These are phyloP conservation scores for Neuroterus valhalla DNA, from an alignment of 1,140 invertebrate species.

Conservation along the genomic window DNA sequence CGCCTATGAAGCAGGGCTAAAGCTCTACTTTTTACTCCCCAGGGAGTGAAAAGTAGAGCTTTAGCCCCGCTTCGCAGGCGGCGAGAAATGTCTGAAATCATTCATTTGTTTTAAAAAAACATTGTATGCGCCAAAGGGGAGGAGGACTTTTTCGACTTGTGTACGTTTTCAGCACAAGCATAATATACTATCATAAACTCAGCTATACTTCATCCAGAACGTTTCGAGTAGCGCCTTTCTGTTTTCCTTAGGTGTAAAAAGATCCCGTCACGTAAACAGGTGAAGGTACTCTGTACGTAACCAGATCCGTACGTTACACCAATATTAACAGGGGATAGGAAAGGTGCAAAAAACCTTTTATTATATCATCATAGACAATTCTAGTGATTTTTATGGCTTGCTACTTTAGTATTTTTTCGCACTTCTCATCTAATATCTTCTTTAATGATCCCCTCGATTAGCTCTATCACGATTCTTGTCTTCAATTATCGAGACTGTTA, in stretches of 20 bases:
- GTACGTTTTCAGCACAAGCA: no score
- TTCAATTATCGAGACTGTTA: background rate
- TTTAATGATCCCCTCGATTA: background rate
- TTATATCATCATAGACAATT: constrained; percentile 2
- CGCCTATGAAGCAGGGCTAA: no score
- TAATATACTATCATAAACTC: background rate
- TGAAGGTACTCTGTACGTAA: background rate
- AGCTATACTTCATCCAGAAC: background rate
- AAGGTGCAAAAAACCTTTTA: constrained; percentile 1
- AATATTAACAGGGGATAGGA: background rate
- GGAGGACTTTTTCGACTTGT: no score
- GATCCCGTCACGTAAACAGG: background rate
- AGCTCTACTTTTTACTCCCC: no score
- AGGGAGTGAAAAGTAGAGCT: no score
- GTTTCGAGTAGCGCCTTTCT: background rate
- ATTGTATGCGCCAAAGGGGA: no score
- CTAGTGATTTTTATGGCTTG: constrained; percentile 1
- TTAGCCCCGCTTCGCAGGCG: no score
- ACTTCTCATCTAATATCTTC: constrained; percentile 1
- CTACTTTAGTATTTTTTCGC: background rate
- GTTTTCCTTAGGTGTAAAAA: background rate
- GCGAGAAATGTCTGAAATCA: no score
- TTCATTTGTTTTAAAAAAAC: no score
- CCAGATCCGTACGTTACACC: background rate
- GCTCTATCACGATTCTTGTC: constrained; percentile 2